Conservation (phyloP, 2,113 vertebrate genomes). For the Percopsis transmontana region DNA sequence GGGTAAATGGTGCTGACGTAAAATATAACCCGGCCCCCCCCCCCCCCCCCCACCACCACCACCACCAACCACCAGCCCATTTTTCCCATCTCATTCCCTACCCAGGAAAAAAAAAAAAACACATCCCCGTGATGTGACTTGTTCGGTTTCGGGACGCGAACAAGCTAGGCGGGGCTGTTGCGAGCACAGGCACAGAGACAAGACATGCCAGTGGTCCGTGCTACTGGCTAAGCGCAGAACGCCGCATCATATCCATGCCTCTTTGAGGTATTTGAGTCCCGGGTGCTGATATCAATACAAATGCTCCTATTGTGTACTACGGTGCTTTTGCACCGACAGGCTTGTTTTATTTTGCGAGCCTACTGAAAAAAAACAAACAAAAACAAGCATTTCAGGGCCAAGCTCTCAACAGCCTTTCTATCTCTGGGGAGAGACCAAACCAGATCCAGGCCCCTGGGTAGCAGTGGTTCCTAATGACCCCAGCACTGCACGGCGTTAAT, state of each 20-base stretch:
- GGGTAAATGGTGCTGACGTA: too few species aligned
- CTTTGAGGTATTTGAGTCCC: slow-evolving; percentile 22
- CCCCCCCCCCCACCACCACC: slow-evolving; percentile 7
- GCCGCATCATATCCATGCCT: slow-evolving; percentile 44
- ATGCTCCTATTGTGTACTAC: slow-evolving; percentile 29
- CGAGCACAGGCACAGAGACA: slow-evolving; percentile 53
- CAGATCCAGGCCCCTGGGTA: neutral
- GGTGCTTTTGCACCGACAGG: slow-evolving; percentile 12
- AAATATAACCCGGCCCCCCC: too few species aligned
- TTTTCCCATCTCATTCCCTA: slow-evolving; percentile 40
- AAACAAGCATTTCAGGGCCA: neutral
- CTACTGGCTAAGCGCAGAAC: slow-evolving; percentile 48
- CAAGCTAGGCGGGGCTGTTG: slow-evolving; percentile 59
- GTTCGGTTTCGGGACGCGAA: slow-evolving; percentile 60
- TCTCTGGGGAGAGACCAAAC: slow-evolving; percentile 12
- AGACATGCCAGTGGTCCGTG: slow-evolving; percentile 64
- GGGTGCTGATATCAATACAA: slow-evolving; percentile 31
- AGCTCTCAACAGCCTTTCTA: neutral
- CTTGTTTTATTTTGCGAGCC: slow-evolving; percentile 19
- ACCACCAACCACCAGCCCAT: slow-evolving; percentile 34
- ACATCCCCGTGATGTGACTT: slow-evolving; percentile 37
- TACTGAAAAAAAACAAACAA: neutral
- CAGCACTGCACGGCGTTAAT: neutral
- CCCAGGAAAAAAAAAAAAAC: slow-evolving; percentile 30
- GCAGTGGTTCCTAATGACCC: slow-evolving; percentile 7